These are phyloP conservation scores for Puffinus mauretanicus DNA, from an alignment of 2,113 vertebrate genomes.

Conservation along the genomic window DNA sequence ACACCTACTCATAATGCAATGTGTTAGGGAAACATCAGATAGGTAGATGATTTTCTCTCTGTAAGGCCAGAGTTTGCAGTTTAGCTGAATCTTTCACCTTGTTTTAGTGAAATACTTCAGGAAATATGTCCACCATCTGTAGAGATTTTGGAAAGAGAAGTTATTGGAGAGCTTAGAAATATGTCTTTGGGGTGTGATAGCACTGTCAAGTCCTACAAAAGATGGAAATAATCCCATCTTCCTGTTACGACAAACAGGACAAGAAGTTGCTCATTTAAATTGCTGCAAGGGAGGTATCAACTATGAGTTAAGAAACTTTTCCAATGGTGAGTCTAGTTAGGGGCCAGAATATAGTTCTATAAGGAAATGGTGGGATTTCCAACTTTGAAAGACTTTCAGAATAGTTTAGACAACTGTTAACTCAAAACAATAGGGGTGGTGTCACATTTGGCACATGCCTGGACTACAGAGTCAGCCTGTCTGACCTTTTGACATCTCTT, in stretches of 20 bases:
- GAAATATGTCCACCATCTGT: background rate
- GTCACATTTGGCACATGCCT: background rate
- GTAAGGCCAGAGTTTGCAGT: background rate
- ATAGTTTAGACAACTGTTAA: background rate
- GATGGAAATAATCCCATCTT: background rate
- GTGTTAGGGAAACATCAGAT: background rate
- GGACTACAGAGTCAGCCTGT: background rate
- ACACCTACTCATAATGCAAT: background rate
- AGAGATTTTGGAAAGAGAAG: background rate
- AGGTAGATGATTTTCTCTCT: background rate
- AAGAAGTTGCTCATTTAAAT: background rate
- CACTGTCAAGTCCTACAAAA: background rate
- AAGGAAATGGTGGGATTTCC: background rate
- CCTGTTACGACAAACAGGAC: background rate
- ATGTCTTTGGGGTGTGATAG: background rate
- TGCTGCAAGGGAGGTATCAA: background rate
- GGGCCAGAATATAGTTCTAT: background rate
- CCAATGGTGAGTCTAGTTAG: background rate
- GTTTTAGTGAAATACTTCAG: background rate
- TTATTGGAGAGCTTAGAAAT: background rate
- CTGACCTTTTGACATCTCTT: background rate
- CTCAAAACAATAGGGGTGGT: background rate
- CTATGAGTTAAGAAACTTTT: background rate
- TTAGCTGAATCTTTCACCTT: conserved; percentile 1
- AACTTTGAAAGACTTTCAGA: background rate